These are phyloP conservation scores for Archivesica marissinica DNA, from an alignment of 1,140 invertebrate species.

Conservation along the genomic window DNA sequence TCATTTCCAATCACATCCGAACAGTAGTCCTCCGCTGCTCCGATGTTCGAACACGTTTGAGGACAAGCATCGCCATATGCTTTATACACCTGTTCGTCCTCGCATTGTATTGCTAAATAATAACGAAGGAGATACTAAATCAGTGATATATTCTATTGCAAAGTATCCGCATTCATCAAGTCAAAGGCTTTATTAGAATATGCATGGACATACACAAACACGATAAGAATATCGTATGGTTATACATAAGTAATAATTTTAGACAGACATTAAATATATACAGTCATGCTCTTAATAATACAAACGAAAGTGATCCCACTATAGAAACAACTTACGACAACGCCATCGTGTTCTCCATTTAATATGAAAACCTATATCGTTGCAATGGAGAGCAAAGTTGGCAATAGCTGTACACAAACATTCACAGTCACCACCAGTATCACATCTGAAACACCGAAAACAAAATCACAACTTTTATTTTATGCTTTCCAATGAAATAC, in stretches of 20 bases:
- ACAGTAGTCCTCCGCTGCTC: constrained; percentile 84
- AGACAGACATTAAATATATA: too few species aligned
- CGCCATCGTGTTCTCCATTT: constrained; percentile 92
- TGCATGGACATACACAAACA: too few species aligned
- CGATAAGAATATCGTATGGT: too few species aligned
- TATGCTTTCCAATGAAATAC: too few species aligned
- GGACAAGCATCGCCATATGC: constrained; percentile 90
- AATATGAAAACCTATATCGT: constrained; percentile 86
- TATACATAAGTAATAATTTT: too few species aligned
- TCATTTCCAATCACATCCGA: constrained; percentile 90
- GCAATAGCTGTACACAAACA: constrained; percentile 94
- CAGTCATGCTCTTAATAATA: too few species aligned
- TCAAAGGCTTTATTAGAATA: too few species aligned
- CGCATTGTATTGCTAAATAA: constrained; percentile 93
- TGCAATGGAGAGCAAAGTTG: constrained; percentile 93
- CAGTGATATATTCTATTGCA: too few species aligned
- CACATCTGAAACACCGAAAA: constrained; percentile 88
- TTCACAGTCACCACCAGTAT: constrained; percentile 94
- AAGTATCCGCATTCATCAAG: too few species aligned
- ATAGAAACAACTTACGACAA: constrained; percentile 89
- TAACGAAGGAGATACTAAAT: background rate
- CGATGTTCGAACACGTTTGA: constrained; percentile 88
- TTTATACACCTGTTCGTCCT: constrained; percentile 91
- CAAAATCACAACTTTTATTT: too few species aligned
- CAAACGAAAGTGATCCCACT: too few species aligned